phyloP scores from a whole-genome alignment of 2,888 invertebrate species.

The Cantharis rustica region DNA sequence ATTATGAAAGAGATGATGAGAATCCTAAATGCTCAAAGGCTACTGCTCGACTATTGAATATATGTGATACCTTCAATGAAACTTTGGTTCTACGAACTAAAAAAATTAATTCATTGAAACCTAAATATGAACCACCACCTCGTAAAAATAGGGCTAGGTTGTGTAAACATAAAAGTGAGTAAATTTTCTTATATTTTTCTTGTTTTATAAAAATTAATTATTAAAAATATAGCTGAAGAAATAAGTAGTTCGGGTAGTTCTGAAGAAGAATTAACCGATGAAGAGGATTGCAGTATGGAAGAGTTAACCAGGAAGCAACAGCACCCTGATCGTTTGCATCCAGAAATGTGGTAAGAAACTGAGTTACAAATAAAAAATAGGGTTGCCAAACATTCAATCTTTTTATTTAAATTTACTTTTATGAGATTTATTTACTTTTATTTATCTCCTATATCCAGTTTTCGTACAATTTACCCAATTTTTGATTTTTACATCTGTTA shows the following conservation, averaged over 20 bases:
- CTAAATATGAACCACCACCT: constrained; percentile 72
- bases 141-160: constrained; percentile 69
- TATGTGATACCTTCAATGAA: constrained; percentile 78
- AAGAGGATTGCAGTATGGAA: constrained; percentile 82
- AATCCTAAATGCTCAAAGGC: constrained; percentile 68
- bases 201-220: background rate
- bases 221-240: constrained; percentile 47
- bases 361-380: no score
- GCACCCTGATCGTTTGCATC: constrained; percentile 90
- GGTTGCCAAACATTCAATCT: no score
- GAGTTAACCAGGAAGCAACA: constrained; percentile 88
- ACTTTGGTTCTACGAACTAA: constrained; percentile 72
- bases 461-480: no score
- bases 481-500: no score
- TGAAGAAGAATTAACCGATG: constrained; percentile 72
- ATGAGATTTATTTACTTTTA: no score
- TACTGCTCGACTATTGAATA: constrained; percentile 69
- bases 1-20: constrained; percentile 70
- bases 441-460: no score
- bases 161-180: constrained; percentile 74
- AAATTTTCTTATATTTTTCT: background rate
- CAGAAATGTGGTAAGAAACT: constrained; percentile 80
- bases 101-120: constrained; percentile 66
- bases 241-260: constrained; percentile 56
- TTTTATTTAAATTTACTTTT: no score